These are phyloP conservation scores for Cryptomyrus ogoouensis DNA, from an alignment of 2,113 vertebrate genomes.

Conservation along the genomic window DNA sequence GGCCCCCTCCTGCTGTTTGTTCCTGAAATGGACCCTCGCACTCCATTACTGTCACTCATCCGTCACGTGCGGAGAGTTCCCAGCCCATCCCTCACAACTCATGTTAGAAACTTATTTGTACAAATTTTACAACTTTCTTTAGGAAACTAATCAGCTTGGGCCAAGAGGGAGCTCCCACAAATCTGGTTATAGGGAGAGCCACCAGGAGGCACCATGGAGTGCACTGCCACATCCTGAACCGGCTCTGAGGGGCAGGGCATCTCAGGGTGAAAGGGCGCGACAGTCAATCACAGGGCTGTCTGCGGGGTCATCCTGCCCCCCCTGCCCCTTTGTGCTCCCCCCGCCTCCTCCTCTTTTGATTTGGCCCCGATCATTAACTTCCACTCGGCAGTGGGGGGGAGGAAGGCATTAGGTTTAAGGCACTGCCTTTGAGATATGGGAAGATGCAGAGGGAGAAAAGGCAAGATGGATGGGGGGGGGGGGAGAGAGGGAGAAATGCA, in stretches of 20 bases:
- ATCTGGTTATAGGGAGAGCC: not conserved
- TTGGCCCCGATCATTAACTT: slow-evolving; percentile 57
- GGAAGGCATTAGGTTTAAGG: slow-evolving; percentile 36
- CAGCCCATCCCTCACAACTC: not conserved
- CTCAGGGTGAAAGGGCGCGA: slow-evolving; percentile 50
- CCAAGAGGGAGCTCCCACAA: not conserved
- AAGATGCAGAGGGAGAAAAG: slow-evolving; percentile 32
- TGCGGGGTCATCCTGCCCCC: slow-evolving; percentile 20
- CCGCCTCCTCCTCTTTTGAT: slow-evolving; percentile 42
- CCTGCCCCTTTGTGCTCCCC: slow-evolving; percentile 34
- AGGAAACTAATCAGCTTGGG: not conserved
- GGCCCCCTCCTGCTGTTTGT: slow-evolving; percentile 43
- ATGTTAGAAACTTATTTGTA: slow-evolving; percentile 16
- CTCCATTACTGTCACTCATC: slow-evolving; percentile 59
- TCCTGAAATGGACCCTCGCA: slow-evolving; percentile 52
- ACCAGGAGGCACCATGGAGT: not conserved
- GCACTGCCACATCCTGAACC: not conserved
- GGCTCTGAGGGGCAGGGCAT: slow-evolving; percentile 15
- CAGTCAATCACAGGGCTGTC: slow-evolving; percentile 53
- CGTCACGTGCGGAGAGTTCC: not conserved
- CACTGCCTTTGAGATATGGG: slow-evolving; percentile 53
- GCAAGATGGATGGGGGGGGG: not conserved
- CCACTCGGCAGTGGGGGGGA: slow-evolving; percentile 54
- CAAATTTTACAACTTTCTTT: not conserved
- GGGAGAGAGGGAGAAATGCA: not conserved